Conservation (phyloP, 2,797 vertebrate species). For the Cetoscarus ocellatus region DNA sequence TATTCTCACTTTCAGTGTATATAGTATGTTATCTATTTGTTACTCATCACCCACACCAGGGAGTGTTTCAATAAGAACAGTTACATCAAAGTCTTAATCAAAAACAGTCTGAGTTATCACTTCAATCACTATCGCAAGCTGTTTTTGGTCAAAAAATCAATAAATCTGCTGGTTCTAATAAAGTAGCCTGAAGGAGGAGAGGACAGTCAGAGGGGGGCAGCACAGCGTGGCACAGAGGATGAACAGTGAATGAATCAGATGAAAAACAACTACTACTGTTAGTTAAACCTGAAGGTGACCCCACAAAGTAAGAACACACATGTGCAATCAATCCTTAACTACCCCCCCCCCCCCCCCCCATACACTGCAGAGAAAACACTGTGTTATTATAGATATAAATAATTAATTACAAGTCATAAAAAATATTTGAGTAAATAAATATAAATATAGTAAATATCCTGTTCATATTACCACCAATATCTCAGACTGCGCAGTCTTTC, state of each 20-base stretch:
- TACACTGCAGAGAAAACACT: no score
- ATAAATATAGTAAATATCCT: no score
- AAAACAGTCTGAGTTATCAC: neutral
- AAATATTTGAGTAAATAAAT: no score
- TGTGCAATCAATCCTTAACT: neutral
- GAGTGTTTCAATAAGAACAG: neutral
- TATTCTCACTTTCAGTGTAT: neutral
- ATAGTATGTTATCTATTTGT: neutral
- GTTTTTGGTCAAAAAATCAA: neutral
- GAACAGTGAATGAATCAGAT: neutral
- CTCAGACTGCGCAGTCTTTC: no score
- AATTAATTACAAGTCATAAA: no score
- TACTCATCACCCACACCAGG: neutral
- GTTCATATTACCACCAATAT: no score
- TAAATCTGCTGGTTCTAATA: neutral
- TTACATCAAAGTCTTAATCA: neutral
- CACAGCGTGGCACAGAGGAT: neutral
- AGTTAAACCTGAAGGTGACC: neutral
- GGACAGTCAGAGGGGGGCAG: slow-evolving; percentile 2
- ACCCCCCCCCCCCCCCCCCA: no score
- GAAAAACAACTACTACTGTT: neutral
- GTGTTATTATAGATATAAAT: no score
- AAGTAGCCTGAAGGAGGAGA: neutral
- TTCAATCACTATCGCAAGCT: neutral
- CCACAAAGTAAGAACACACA: neutral